Evolutionary conservation across 2,888 invertebrate genomes (phyloP), one percentile per base, ranked within the genome.

Genomic region (Platycheirus rosarum): DNA sequence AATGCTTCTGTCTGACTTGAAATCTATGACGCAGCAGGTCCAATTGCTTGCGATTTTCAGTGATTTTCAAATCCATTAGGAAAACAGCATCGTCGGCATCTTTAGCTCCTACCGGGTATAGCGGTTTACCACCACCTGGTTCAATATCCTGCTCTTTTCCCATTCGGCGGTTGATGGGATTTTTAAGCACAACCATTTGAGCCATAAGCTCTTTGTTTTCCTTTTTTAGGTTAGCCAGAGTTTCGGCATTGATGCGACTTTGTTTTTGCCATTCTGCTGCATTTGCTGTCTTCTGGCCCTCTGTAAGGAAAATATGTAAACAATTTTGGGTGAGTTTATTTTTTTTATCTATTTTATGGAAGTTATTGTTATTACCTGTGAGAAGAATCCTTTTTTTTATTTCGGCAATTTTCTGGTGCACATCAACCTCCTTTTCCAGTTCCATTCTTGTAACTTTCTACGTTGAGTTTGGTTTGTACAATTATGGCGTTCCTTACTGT

Each of bases 331-430:
- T n/a, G n/a, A n/a, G n/a, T n/a, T n/a, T n/a, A n/a, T n/a, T n/a
- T n/a, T n/a, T n/a, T n/a, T n/a, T n/a, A n/a, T n/a, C n/a, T n/a
- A n/a, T n/a, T n/a, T n/a, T n/a, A n/a, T n/a, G n/a, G n/a, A n/a
- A n/a, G n/a, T n/a, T n/a, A n/a, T n/a, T n/a, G n/a, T n/a, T n/a
- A 26, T 29, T 87, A 96, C 96, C 96, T 89, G 96, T 95, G 84
- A 96, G 90, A 86, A 96, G 94, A 88, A 96, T 96, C 90, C 96
- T 95, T 91, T 96, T 96, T 90, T 96, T 96, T 70, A 96, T 94
- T 91, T 96, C 96, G 87, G 94, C 93, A 88, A 96, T 96, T 92
- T 95, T 94, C 85, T 93, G 94, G 89, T 95, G 95, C 68, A 89
- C 85, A 85, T 90, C 89, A 55, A 85, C 85, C 42, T 89, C 84